phyloP scores from a whole-genome alignment of 2,797 vertebrate species.

The Glossophaga mutica region DNA sequence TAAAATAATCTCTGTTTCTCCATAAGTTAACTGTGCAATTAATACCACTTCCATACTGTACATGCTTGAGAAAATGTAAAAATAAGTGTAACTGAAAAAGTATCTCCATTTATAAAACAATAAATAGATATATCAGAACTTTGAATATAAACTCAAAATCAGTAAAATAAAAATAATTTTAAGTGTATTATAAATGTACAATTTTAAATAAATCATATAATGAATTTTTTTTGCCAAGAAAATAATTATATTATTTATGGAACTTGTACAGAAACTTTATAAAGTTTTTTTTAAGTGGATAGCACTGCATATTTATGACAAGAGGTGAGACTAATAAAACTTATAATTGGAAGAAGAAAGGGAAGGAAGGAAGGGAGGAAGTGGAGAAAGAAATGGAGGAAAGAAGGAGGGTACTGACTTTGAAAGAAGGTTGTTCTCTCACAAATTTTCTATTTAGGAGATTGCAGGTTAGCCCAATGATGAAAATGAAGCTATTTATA shows the following conservation, averaged over 20 bases:
- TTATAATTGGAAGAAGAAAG: background rate
- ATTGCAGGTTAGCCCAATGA: background rate
- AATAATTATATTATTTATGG: background rate
- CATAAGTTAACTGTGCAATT: background rate
- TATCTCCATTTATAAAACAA: background rate
- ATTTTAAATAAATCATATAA: background rate
- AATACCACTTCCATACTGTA: background rate
- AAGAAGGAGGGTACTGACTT: background rate
- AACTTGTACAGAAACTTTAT: background rate
- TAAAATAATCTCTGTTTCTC: background rate
- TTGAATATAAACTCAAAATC: background rate
- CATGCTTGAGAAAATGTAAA: background rate
- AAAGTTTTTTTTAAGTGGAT: background rate
- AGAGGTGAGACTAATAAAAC: background rate
- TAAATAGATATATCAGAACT: background rate
- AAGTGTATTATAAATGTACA: background rate
- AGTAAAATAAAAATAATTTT: background rate
- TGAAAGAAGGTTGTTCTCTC: background rate
- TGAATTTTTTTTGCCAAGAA: background rate
- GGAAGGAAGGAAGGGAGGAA: background rate
- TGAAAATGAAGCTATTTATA: background rate
- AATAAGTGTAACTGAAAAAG: background rate
- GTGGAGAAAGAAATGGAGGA: background rate
- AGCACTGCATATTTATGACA: background rate
- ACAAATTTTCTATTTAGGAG: background rate